These are phyloP conservation scores for Colistium nudipinnis DNA, from an alignment of 2,113 vertebrate species.

Conservation along the genomic window DNA sequence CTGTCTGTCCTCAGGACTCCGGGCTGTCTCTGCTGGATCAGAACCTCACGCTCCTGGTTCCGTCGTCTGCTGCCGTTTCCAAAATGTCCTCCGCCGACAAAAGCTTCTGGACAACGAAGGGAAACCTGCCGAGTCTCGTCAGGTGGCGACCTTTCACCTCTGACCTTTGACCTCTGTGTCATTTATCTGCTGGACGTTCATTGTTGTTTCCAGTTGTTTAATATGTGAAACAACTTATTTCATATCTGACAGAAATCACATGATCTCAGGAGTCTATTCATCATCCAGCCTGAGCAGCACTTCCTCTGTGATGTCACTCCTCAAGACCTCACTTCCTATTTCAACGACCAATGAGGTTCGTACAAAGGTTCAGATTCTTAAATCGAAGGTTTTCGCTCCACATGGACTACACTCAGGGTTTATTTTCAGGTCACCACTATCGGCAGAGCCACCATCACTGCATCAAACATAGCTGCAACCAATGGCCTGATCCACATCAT, in stretches of 20 bases:
- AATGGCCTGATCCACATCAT: slow-evolving; percentile 92
- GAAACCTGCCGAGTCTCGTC: slow-evolving; percentile 85
- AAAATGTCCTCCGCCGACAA: slow-evolving; percentile 85
- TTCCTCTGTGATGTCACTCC: slow-evolving; percentile 81
- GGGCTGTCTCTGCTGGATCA: slow-evolving; percentile 79
- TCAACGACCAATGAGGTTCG: slow-evolving; percentile 83
- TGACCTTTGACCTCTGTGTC: background rate
- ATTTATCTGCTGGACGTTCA: background rate
- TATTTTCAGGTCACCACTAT: slow-evolving; percentile 81
- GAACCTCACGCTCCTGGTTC: slow-evolving; percentile 90
- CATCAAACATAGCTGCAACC: slow-evolving; percentile 83
- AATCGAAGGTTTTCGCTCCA: too few species aligned
- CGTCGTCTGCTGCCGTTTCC: slow-evolving; percentile 82
- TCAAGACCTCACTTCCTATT: slow-evolving; percentile 82
- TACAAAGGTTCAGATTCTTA: background rate
- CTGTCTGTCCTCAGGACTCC: slow-evolving; percentile 74
- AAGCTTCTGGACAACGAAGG: slow-evolving; percentile 85
- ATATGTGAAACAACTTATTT: background rate
- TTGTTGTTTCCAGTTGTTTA: background rate
- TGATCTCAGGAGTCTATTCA: slow-evolving; percentile 79
- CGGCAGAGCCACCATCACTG: slow-evolving; percentile 81
- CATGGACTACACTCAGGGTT: background rate
- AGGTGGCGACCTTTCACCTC: slow-evolving; percentile 77
- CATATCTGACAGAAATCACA: slow-evolving; percentile 83
- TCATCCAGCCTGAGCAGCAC: slow-evolving; percentile 78